Evolutionary conservation across 2,888 invertebrate genomes (phyloP), one percentile per base, ranked within the genome.

Genomic region (Perizoma flavofasciatum): DNA sequence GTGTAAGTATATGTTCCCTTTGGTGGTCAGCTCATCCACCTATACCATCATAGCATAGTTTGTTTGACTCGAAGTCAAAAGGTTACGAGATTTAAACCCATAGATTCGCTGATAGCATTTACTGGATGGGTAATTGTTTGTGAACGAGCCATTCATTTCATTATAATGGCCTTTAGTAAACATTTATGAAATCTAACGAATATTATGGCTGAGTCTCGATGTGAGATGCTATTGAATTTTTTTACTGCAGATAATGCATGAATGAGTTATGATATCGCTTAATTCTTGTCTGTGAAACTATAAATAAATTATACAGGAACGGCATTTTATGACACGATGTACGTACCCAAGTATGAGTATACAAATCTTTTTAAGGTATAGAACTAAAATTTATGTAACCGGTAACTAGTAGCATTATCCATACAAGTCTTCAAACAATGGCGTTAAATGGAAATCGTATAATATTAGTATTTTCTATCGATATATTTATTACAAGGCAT

Each of bases 41-140:
- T 58, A 61, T 59, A 58, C 55, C 55, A 48, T 39, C 22, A 43
- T 77, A 82, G 72, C 75, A 75, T 22, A 6, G 44, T 78, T 79
- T 75, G 76, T 82, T 86, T 83, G 78, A 81, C 84, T 86, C 82
- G 77, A 81, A 88, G 84, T 85, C 88, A 88, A 88, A 87, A 89
- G 88, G 88, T 90, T 89, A 89, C 79, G 81, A 88, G 88, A 89
- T 89, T 86, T 87, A 82, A 82, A 87, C 83, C 88, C 83, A 85
- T 84, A 89, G 88, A 89, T 89, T 84, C 74, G 78, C 85, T 84
- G 89, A 89, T 90, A 89, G 85, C 86, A 85, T 89, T 89, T 85
- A 84, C 85, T 77, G 86, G 79, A 79, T 82, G 79, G 79, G 83
- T 88, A 88, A 89, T 90, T 89, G 89, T 90, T 89, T 87, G 88